Evolutionary conservation across 23 tunicate genomes (phyloP), one percentile per base, ranked within the genome.

Genomic region (Trididemnum miniatum): DNA sequence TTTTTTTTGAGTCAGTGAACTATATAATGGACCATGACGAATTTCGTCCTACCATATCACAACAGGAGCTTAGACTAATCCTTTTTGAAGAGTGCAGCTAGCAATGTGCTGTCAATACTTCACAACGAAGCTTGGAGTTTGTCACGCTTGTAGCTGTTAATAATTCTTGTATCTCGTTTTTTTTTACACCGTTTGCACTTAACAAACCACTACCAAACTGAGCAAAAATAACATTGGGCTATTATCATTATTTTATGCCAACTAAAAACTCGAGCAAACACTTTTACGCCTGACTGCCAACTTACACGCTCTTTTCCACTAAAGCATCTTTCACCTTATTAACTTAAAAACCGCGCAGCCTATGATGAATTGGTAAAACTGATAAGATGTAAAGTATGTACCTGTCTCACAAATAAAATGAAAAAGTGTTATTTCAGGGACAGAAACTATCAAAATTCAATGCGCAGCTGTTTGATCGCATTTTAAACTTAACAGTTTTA

Each of bases 31-130:
- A 9, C 12, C 31, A 22, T 64, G 71, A 35, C 37, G 33, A 22
- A 22, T 31, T n/a, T 12, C 57, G 29, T 22, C 29, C 67, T 62
- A 12, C 26, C 67, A 62, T 62, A 62, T 20, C 67, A 22, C 15
- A 62, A 62, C 67, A 62, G n/a, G n/a, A 62, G 67, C 67, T 62
- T 62, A 62, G 4, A 22, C 5, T 62, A 62, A 62, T 18, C 67
- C 29, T 26, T n/a, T 20, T 3, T 12, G 67, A 62, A 49, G 26
- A 22, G 26, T 62, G 5, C n/a, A 9, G 54, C 54, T 7, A 44
- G 12, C 54, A 44, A 44, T 7, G 54, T 44, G 15, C 54, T 15
- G 54, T 15, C 54, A 15, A 44, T 9, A 44, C 54, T 44, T 44
- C 9, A 7, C 54, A 44, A 44, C 9, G n/a, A 44, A 15, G 15